These are phyloP conservation scores for Megaceryle alcyon DNA, from an alignment of 2,797 vertebrate genomes.

Conservation along the genomic window DNA sequence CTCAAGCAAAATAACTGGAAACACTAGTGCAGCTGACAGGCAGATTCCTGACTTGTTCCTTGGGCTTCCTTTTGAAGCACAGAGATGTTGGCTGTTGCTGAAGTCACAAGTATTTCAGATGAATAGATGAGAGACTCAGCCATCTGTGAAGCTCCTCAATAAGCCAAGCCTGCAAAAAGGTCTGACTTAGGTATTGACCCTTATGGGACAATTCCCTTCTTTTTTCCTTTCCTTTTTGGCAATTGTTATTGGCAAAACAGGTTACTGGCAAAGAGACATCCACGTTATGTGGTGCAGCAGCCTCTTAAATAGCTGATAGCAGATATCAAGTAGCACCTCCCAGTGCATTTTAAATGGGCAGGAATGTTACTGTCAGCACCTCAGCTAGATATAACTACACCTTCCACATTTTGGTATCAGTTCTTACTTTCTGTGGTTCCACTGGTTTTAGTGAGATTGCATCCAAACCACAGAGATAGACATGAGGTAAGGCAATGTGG, in stretches of 20 bases:
- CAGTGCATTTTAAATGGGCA: neutral
- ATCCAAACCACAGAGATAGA: neutral
- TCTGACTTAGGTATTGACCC: neutral
- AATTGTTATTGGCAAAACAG: neutral
- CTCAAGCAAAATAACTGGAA: neutral
- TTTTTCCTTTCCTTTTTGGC: neutral
- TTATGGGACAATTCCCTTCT: neutral
- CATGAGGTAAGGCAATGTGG: fast-evolving
- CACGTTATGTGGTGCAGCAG: fast-evolving
- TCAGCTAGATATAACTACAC: neutral
- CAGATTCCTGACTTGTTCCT: neutral
- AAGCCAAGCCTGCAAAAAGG: neutral
- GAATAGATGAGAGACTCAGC: neutral
- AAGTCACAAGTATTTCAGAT: neutral
- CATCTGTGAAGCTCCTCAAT: neutral
- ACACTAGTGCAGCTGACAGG: neutral
- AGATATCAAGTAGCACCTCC: neutral
- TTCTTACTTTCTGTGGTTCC: neutral
- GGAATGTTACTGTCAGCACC: neutral
- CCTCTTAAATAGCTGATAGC: neutral
- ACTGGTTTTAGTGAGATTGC: neutral
- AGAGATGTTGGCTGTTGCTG: neutral
- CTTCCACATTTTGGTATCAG: neutral
- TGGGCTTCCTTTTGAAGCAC: neutral
- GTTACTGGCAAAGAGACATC: neutral